These are phyloP conservation scores for Heliconius hortense DNA, from an alignment of 2,888 invertebrate genomes.

Conservation along the genomic window DNA sequence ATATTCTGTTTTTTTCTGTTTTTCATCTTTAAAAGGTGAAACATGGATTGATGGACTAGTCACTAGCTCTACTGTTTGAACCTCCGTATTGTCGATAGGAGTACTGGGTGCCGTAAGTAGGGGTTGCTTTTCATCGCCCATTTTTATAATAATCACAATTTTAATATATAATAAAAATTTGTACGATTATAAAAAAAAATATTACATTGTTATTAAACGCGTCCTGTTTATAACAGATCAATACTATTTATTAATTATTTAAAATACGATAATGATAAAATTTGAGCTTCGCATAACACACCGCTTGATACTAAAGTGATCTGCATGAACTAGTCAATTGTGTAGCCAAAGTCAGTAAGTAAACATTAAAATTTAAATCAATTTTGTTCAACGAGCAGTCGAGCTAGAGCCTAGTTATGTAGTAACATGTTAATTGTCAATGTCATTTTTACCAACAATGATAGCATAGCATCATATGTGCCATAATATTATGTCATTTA, in stretches of 20 bases:
- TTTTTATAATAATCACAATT: conserved; percentile 52
- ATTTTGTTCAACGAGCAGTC: neutral
- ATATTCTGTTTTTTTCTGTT: conserved; percentile 63
- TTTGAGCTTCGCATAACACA: neutral
- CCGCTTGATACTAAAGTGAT: conserved; percentile 4
- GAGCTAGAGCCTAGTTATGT: neutral
- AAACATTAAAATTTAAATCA: conserved; percentile 9
- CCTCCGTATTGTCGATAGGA: conserved; percentile 61
- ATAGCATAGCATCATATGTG: neutral
- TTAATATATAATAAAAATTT: neutral
- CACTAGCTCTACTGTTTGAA: conserved; percentile 66
- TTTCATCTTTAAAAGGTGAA: conserved; percentile 52
- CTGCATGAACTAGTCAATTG: neutral
- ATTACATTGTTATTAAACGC: conserved; percentile 20
- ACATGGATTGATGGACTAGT: conserved; percentile 51
- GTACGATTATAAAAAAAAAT: neutral
- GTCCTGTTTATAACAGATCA: conserved; percentile 1
- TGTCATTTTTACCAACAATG: neutral
- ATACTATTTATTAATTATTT: conserved; percentile 7
- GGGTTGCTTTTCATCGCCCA: conserved; percentile 87
- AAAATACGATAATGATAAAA: neutral
- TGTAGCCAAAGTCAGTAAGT: neutral
- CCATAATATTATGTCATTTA: neutral
- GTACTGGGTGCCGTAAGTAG: conserved; percentile 79
- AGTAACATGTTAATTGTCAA: conserved; percentile 10